These are phyloP conservation scores for Alcedo atthis DNA, from an alignment of 2,797 vertebrate species.

Conservation along the genomic window DNA sequence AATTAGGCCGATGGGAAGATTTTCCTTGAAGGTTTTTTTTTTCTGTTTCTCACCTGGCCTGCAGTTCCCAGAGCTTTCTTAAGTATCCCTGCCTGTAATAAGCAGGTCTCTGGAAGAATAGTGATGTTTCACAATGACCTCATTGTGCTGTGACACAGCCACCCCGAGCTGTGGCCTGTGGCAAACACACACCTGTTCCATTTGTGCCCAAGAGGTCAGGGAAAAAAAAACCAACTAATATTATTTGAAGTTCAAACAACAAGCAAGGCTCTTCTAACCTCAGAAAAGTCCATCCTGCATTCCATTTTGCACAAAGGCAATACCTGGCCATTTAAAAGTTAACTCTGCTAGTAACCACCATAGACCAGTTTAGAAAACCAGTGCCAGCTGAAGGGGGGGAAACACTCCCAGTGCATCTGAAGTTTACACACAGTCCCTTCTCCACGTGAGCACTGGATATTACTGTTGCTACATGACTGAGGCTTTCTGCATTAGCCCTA, in stretches of 20 bases:
- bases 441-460: neutral
- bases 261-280: constrained; percentile 42
- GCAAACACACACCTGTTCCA: constrained; percentile 88
- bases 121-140: constrained; percentile 84
- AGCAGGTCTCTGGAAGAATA: constrained; percentile 81
- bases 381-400: neutral
- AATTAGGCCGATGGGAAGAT: constrained; percentile 27
- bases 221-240: constrained; percentile 83
- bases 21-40: constrained; percentile 39
- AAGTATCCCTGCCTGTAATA: constrained; percentile 74
- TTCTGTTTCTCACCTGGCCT: constrained; percentile 77
- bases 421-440: neutral
- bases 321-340: constrained; percentile 7
- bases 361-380: neutral
- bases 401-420: neutral
- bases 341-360: neutral
- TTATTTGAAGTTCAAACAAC: constrained; percentile 72
- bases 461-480: neutral
- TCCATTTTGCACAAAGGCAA: neutral
- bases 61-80: constrained; percentile 73
- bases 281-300: constrained; percentile 42
- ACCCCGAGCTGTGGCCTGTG: constrained; percentile 81
- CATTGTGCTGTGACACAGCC: constrained; percentile 82
- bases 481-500: neutral
- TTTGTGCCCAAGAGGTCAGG: constrained; percentile 82